These are phyloP conservation scores for Torymus aiolomorphi DNA, from an alignment of 2,888 invertebrate genomes.

Conservation along the genomic window DNA sequence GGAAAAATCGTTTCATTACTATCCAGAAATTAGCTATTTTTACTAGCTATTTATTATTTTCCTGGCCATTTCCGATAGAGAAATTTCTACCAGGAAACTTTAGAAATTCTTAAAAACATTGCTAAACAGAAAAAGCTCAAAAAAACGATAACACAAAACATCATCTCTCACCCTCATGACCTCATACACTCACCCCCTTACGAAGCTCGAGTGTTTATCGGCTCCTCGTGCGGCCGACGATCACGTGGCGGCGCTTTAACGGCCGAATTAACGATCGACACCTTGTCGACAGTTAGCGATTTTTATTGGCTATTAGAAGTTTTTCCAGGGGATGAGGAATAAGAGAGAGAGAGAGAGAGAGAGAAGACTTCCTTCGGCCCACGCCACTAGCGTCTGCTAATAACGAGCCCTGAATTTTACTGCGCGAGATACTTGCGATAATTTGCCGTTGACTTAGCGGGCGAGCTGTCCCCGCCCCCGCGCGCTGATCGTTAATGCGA, in stretches of 20 bases:
- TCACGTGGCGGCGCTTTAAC: conserved; percentile 27
- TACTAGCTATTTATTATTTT: too few species aligned
- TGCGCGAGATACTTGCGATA: conserved; percentile 42
- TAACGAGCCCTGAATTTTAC: conserved; percentile 51
- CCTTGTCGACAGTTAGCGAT: conserved; percentile 52
- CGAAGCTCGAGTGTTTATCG: not conserved
- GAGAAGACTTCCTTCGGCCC: conserved; percentile 3
- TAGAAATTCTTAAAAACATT: too few species aligned
- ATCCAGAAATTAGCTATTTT: too few species aligned
- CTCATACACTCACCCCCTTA: too few species aligned
- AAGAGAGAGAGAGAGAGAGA: not conserved
- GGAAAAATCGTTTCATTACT: too few species aligned
- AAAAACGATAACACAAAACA: too few species aligned
- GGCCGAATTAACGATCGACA: conserved; percentile 52
- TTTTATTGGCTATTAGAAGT: conserved; percentile 56
- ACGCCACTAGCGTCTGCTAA: conserved; percentile 35
- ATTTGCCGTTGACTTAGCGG: conserved; percentile 54
- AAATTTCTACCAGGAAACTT: too few species aligned
- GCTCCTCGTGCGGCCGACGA: not conserved
- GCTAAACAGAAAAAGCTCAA: too few species aligned
- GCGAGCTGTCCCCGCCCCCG: not conserved
- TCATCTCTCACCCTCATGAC: too few species aligned
- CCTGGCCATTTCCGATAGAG: too few species aligned
- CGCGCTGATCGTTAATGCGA: not conserved
- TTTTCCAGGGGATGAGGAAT: conserved; percentile 2